Conservation (phyloP, 2,797 vertebrate species). For the Sebastes hubbsi region DNA sequence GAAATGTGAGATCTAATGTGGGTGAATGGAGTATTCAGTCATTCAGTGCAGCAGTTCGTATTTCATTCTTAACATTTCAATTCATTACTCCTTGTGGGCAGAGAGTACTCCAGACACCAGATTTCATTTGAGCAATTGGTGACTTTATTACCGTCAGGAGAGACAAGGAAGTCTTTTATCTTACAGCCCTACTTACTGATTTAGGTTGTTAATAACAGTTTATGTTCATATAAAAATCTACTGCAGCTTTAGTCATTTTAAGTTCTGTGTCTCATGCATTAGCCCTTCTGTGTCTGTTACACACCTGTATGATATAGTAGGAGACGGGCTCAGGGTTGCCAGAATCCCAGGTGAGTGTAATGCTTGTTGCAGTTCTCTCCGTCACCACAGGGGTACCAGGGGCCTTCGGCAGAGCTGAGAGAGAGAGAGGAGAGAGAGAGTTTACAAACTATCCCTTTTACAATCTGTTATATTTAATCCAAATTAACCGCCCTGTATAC, state of each 20-base stretch:
- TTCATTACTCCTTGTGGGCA: background rate
- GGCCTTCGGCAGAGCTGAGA: constrained; percentile 92
- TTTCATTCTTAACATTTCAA: constrained; percentile 26
- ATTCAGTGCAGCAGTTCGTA: background rate
- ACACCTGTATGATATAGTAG: constrained; percentile 92
- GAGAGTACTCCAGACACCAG: constrained; percentile 1
- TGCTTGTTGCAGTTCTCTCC: constrained; percentile 97
- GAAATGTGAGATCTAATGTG: background rate
- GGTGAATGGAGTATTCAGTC: constrained; percentile 2
- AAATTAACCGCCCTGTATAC: background rate
- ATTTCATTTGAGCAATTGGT: constrained; percentile 26
- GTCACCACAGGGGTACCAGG: constrained; percentile 93
- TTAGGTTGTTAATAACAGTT: constrained; percentile 21
- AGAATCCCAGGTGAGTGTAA: constrained; percentile 98
- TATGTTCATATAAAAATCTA: constrained; percentile 15
- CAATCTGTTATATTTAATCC: background rate
- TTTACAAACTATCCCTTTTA: background rate
- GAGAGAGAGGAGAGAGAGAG: background rate
- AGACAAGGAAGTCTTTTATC: constrained; percentile 13
- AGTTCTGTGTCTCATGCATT: background rate
- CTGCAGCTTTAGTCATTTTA: background rate
- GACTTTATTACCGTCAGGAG: constrained; percentile 6
- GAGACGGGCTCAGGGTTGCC: constrained; percentile 97
- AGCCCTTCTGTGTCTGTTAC: background rate
- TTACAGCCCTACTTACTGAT: constrained; percentile 18